Evolutionary conservation across 1,140 invertebrate genomes (phyloP).

Genomic region (Chymomyza costata): DNA sequence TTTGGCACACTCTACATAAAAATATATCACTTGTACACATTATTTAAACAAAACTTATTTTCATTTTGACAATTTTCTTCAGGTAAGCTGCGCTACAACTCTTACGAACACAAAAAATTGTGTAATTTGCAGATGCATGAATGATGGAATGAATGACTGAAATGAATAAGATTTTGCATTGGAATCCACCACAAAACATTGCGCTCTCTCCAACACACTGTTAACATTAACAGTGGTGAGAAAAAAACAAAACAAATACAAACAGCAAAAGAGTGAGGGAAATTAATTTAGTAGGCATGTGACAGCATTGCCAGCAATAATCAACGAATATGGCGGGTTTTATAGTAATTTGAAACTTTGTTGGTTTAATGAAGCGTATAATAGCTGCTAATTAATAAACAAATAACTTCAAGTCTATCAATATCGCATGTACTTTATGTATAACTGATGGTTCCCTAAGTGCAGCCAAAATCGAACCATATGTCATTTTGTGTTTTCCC

Average conservation of each 20-base stretch:
- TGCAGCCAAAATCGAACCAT: too few species aligned
- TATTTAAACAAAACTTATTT: constrained; percentile 11
- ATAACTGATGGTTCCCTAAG: too few species aligned
- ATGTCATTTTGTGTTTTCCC: too few species aligned
- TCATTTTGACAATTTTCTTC: constrained; percentile 47
- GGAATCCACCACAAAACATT: constrained; percentile 50
- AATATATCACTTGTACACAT: too few species aligned
- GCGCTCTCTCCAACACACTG: constrained; percentile 8
- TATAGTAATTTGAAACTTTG: neutral
- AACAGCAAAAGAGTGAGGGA: constrained; percentile 5
- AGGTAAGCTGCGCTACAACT: too few species aligned
- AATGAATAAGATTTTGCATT: constrained; percentile 38
- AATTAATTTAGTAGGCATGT: constrained; percentile 1
- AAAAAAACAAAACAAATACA: constrained; percentile 14
- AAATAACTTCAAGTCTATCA: too few species aligned
- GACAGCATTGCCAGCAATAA: constrained; percentile 43
- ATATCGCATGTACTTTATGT: too few species aligned
- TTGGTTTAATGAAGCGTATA: neutral
- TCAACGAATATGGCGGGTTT: constrained; percentile 4
- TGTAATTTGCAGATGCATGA: constrained; percentile 43
- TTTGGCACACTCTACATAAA: constrained; percentile 17
- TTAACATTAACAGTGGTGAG: constrained; percentile 7
- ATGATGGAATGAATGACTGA: constrained; percentile 49
- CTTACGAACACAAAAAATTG: too few species aligned
- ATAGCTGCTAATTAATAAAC: too few species aligned